phyloP scores from a whole-genome alignment of 2,888 invertebrate genomes.

The Athetis lepigone region DNA sequence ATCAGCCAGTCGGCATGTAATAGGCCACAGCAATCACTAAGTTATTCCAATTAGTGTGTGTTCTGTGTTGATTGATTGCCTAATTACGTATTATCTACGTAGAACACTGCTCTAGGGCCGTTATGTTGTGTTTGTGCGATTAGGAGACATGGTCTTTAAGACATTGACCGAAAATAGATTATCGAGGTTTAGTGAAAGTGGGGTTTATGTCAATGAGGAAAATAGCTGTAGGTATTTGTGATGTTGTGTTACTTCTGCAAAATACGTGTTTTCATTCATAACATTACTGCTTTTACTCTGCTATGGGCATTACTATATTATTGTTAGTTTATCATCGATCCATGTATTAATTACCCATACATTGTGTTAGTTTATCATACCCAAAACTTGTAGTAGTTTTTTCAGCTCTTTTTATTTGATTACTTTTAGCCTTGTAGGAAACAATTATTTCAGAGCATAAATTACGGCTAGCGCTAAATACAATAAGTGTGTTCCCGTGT shows the following conservation, averaged over 20 bases:
- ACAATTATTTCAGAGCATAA: conserved; percentile 4
- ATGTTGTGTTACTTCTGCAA: too few relatives aligned
- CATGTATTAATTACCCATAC: too few relatives aligned
- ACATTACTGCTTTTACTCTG: too few relatives aligned
- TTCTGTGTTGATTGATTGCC: conserved; percentile 32
- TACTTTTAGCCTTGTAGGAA: not conserved
- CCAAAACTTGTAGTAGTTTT: too few relatives aligned
- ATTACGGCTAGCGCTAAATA: conserved; percentile 21
- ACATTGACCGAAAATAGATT: not conserved
- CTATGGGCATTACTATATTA: too few relatives aligned
- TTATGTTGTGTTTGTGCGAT: not conserved
- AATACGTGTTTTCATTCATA: too few relatives aligned
- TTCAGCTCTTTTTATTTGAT: not conserved
- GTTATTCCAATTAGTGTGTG: conserved; percentile 24
- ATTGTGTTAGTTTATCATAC: too few relatives aligned
- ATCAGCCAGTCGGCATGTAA: not conserved
- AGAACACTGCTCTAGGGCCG: too few relatives aligned
- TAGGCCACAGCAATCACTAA: conserved; percentile 5
- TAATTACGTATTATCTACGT: not conserved
- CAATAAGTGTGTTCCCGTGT: conserved; percentile 36
- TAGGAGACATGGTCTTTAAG: not conserved
- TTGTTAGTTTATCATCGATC: too few relatives aligned
- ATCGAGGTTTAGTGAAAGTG: too few relatives aligned
- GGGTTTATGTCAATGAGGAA: too few relatives aligned
- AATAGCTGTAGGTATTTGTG: too few relatives aligned